Percentiles rank a stretch among this genome's conserved stretches.
phyloP scores from a whole-genome alignment of 1,140 invertebrate genomes.

The Drosophila sturtevanti region DNA sequence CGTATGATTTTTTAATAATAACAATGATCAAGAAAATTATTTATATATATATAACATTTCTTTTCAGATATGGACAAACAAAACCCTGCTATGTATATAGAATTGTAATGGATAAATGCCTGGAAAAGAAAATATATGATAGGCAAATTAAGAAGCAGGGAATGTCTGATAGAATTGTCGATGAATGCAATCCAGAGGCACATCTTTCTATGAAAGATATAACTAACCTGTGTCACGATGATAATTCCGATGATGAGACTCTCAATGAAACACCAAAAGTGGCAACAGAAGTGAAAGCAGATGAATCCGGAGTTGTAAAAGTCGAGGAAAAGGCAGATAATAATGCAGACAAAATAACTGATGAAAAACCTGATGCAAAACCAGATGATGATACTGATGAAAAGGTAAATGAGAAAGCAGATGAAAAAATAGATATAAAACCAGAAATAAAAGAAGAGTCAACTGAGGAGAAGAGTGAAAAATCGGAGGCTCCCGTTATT shows the following conservation, averaged over 20 bases:
- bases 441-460: not conserved
- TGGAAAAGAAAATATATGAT: conserved; percentile 99
- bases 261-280: conserved; percentile 12
- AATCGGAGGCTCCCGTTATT: not conserved
- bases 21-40: too few species aligned
- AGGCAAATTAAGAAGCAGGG: conserved; percentile 98
- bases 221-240: conserved; percentile 95
- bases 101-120: conserved; percentile 97
- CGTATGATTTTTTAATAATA: too few species aligned
- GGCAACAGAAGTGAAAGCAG: not conserved
- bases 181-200: conserved; percentile 98
- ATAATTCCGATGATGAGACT: conserved; percentile 91
- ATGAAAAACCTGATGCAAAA: not conserved
- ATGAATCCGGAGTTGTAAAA: conserved; percentile 2
- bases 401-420: not conserved
- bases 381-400: conserved; percentile 18
- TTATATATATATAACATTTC: not conserved
- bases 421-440: not conserved
- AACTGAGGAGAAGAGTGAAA: conserved; percentile 8
- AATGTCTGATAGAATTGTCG: conserved; percentile 98
- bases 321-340: too few species aligned
- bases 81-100: conserved; percentile 98
- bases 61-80: conserved; percentile 91
- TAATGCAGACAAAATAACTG: too few species aligned
- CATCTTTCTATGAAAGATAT: conserved; percentile 97